Evolutionary conservation across 2,113 vertebrate species (phyloP), one percentile per base, ranked within the genome.

Genomic region (Carollia perspicillata): DNA sequence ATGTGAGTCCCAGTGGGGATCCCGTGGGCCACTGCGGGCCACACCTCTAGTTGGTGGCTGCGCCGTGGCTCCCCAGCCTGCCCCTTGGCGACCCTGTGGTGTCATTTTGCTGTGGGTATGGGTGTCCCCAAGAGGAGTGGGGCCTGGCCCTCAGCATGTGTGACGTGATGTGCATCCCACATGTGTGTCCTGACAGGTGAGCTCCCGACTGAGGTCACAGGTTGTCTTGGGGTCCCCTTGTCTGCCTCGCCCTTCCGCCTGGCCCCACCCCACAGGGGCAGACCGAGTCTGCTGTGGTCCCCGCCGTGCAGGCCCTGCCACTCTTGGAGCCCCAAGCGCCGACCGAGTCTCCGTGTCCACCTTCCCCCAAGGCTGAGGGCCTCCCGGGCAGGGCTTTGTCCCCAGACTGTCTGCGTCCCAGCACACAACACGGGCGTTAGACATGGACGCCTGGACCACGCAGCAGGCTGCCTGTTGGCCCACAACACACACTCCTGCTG

Each of bases 401-500:
- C 49, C 63, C 9, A 4, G 13, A 10, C 13, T 8, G 12, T 37
- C 71, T n/a, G 49, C 20, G 35, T 53, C 33, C 33, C 33, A 20
- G 44, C 33, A 12, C 17, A n/a, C 2, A 4, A 5, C 28, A 14
- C 23, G 22, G 11, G 8, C 0, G 30, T 53, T 44, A 14, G 11
- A 22, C 9, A 22, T 20, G 33, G 30, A 7, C 13, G 28, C 17
- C 4, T 8, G 33, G 80, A 58, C 3, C 3, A 8, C 10, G 1
- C 11, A 14, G 42, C 35, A 23, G 1, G 0, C 51, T 2, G 12
- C 5, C 1, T 17, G 17, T 28, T 23, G 37, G 5, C 7, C 9
- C 42, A 10, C 35, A 0, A 7, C 28, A 17, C 13, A 3, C 3
- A 0, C 17, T 3, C 3, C 1, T 0, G n/a, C 2, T 5, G 0